These are phyloP conservation scores for Terebella lapidaria DNA, from an alignment of 2,888 invertebrate genomes.

Conservation along the genomic window DNA sequence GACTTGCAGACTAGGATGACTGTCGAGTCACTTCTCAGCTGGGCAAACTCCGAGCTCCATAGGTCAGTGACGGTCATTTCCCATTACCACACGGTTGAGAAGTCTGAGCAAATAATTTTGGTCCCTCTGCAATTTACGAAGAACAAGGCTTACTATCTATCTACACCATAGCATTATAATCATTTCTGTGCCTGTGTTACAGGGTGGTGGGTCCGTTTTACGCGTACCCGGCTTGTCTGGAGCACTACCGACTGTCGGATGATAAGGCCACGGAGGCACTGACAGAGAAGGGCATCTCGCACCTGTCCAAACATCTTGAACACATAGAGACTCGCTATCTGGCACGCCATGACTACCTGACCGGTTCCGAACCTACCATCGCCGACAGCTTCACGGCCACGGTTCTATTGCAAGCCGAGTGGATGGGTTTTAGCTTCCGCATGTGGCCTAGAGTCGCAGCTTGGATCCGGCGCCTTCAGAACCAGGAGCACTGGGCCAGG, in stretches of 20 bases:
- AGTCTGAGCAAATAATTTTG: too few species aligned
- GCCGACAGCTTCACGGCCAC: slow-evolving; percentile 38
- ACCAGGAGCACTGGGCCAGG: slow-evolving; percentile 36
- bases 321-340: slow-evolving; percentile 37
- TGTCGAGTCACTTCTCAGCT: slow-evolving; percentile 35
- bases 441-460: slow-evolving; percentile 39
- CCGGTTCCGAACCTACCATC: slow-evolving; percentile 33
- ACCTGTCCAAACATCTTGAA: slow-evolving; percentile 33
- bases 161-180: too few species aligned
- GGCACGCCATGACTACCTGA: slow-evolving; percentile 29
- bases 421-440: slow-evolving; percentile 36
- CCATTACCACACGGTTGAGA: too few species aligned
- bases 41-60: slow-evolving; percentile 40
- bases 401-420: slow-evolving; percentile 34
- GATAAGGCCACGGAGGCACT: slow-evolving; percentile 36
- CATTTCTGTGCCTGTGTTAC: too few species aligned
- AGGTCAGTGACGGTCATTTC: too few species aligned
- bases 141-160: too few species aligned
- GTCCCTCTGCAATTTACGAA: too few species aligned
- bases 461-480: slow-evolving; percentile 34
- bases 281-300: slow-evolving; percentile 33
- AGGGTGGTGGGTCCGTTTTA: too few species aligned
- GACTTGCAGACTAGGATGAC: slow-evolving; percentile 14
- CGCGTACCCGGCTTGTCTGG: slow-evolving; percentile 40
- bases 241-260: slow-evolving; percentile 32